These are phyloP conservation scores for Myotis vivesi DNA, from an alignment of 2,797 vertebrate genomes.

Conservation along the genomic window DNA sequence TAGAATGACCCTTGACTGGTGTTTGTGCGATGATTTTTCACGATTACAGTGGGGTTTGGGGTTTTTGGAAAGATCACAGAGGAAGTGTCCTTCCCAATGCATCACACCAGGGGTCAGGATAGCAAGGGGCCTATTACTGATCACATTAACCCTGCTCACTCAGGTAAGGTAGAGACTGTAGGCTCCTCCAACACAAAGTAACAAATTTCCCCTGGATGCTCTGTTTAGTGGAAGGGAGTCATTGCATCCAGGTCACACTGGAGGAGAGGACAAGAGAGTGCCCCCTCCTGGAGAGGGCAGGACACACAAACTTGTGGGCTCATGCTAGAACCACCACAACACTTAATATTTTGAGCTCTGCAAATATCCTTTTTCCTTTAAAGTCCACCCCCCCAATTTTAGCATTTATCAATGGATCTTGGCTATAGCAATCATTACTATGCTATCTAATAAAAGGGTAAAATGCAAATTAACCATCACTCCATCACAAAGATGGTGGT, in stretches of 20 bases:
- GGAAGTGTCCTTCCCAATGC: neutral
- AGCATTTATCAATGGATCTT: neutral
- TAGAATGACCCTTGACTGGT: neutral
- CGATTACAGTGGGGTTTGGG: fast-evolving
- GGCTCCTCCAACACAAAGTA: neutral
- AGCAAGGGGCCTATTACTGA: too few species aligned
- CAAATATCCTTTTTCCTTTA: neutral
- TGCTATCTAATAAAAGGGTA: too few species aligned
- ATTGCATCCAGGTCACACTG: too few species aligned
- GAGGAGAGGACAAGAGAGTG: too few species aligned
- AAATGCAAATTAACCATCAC: too few species aligned
- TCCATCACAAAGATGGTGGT: too few species aligned
- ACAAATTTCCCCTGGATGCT: neutral
- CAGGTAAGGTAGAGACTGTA: fast-evolving
- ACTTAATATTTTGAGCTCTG: neutral
- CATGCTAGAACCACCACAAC: fast-evolving
- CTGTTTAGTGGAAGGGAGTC: neutral
- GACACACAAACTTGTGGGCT: neutral
- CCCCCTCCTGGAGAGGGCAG: neutral
- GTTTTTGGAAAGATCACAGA: neutral
- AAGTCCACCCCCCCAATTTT: neutral
- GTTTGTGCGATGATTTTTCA: neutral
- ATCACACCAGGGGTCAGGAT: fast-evolving
- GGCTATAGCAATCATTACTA: neutral
- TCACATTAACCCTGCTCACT: fast-evolving